These are phyloP conservation scores for Habroteleia sp. DNA, from an alignment of 2,888 invertebrate genomes.

Conservation along the genomic window DNA sequence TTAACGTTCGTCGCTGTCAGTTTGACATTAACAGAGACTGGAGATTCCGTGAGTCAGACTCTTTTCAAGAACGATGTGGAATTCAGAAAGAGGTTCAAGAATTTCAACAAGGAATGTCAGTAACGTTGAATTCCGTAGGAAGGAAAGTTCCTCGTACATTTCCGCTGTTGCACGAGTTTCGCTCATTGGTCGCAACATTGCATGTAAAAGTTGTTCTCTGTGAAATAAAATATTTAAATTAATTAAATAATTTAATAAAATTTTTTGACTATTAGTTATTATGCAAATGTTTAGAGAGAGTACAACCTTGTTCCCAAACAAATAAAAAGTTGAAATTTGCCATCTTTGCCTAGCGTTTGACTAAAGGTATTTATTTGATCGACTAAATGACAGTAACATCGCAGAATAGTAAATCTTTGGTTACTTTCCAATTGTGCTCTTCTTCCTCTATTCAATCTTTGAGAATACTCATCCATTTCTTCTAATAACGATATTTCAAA, in stretches of 20 bases:
- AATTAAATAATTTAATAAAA: background rate
- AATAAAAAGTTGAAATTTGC: conserved; percentile 97
- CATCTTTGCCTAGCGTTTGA: conserved; percentile 96
- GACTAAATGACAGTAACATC: conserved; percentile 93
- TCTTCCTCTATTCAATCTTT: conserved; percentile 74
- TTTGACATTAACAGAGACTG: conserved; percentile 75
- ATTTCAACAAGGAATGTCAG: conserved; percentile 95
- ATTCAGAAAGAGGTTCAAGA: conserved; percentile 93
- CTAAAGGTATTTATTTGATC: conserved; percentile 93
- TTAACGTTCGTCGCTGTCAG: background rate
- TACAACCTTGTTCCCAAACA: conserved; percentile 94
- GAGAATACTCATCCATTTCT: conserved; percentile 82
- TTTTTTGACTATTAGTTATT: no score
- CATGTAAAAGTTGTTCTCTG: conserved; percentile 93
- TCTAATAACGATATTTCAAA: conserved; percentile 88
- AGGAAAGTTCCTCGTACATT: conserved; percentile 98
- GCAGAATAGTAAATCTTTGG: conserved; percentile 85
- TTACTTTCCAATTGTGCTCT: conserved; percentile 73
- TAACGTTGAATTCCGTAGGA: conserved; percentile 92
- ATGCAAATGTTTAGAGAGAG: no score
- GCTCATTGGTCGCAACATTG: conserved; percentile 95
- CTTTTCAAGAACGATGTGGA: conserved; percentile 92
- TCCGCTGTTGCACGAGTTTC: conserved; percentile 92
- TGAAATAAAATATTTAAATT: conserved; percentile 56
- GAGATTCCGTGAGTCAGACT: conserved; percentile 88